These are phyloP conservation scores for Balaeniceps rex DNA, from an alignment of 2,113 vertebrate species.

Conservation along the genomic window DNA sequence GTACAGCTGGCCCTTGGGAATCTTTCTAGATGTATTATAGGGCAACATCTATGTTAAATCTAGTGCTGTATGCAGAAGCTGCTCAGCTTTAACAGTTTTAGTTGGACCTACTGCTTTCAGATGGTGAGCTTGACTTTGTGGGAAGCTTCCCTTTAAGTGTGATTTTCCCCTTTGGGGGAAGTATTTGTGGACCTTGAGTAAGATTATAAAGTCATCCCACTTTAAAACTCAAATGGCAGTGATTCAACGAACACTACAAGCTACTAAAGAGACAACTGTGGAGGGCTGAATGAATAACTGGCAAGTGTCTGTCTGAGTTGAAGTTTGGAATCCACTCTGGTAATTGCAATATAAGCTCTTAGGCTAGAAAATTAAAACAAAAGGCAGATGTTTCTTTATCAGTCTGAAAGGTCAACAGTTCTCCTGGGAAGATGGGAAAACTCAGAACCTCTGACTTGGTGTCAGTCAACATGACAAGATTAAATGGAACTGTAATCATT, in stretches of 20 bases:
- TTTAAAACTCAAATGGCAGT: neutral
- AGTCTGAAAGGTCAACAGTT: neutral
- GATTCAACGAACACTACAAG: neutral
- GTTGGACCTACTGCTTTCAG: neutral
- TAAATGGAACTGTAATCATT: neutral
- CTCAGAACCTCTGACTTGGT: neutral
- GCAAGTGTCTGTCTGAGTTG: neutral
- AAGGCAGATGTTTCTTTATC: neutral
- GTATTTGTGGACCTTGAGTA: neutral
- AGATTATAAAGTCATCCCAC: neutral
- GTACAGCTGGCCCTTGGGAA: neutral
- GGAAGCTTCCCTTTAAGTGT: neutral
- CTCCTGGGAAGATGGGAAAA: neutral
- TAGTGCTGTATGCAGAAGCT: neutral
- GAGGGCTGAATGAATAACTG: neutral
- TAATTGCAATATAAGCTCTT: neutral
- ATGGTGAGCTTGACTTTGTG: neutral
- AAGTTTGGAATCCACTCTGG: neutral
- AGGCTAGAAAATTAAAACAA: neutral
- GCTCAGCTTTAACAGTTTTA: neutral
- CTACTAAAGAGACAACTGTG: neutral
- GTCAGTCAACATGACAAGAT: neutral
- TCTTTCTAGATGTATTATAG: neutral
- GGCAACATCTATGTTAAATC: neutral
- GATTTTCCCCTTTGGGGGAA: neutral